These are phyloP conservation scores for Physocephala rufipes DNA, from an alignment of 2,888 invertebrate species.

Conservation along the genomic window DNA sequence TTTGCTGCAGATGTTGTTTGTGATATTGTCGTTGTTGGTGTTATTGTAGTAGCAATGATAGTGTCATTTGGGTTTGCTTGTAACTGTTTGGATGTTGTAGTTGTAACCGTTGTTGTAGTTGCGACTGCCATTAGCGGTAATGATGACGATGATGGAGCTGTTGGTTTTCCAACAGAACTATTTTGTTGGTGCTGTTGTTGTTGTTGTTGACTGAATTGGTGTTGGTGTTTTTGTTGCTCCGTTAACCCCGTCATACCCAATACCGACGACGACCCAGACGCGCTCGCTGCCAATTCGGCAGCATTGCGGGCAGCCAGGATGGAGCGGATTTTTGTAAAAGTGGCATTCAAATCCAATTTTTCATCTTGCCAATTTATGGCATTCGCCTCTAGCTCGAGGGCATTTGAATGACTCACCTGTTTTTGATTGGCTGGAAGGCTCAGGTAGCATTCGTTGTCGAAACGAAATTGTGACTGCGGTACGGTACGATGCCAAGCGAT, in stretches of 20 bases:
- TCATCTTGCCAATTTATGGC: conserved; percentile 61
- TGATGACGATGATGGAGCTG: conserved; percentile 12
- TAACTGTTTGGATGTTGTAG: conserved; percentile 19
- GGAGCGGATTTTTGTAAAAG: conserved; percentile 59
- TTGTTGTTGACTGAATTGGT: too few species aligned
- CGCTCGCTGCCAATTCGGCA: conserved; percentile 44
- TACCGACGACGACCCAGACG: conserved; percentile 36
- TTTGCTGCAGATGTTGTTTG: conserved; percentile 31
- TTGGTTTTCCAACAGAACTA: conserved; percentile 13
- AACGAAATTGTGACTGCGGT: conserved; percentile 96
- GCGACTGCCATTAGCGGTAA: background rate
- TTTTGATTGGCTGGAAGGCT: conserved; percentile 98
- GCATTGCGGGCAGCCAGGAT: conserved; percentile 58
- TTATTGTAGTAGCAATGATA: conserved; percentile 38
- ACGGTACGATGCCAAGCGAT: background rate
- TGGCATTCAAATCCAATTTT: conserved; percentile 56
- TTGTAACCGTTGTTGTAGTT: background rate
- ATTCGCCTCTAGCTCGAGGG: conserved; percentile 57
- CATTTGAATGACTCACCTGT: conserved; percentile 81
- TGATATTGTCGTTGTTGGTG: conserved; percentile 37
- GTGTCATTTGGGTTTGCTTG: conserved; percentile 39
- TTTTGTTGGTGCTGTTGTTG: too few species aligned
- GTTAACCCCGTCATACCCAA: conserved; percentile 33
- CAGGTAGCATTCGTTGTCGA: conserved; percentile 99
- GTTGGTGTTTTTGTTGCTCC: background rate